phyloP scores from a whole-genome alignment of 2,888 invertebrate species.

The Philonicus albiceps region DNA sequence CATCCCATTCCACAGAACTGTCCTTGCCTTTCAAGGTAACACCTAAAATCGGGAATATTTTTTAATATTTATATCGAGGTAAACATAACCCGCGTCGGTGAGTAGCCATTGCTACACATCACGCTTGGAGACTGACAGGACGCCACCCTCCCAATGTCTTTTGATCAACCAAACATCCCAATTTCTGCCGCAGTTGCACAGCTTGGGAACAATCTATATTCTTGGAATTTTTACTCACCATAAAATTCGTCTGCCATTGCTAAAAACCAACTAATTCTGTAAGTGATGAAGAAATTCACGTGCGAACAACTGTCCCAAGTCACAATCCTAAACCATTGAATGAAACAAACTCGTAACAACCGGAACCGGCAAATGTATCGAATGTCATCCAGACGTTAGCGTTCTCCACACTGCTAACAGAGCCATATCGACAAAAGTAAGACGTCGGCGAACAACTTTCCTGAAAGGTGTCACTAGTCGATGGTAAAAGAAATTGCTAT shows the following conservation, averaged over 20 bases:
- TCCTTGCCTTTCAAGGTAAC: conserved; percentile 78
- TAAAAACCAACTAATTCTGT: neutral
- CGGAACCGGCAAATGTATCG: conserved; percentile 12
- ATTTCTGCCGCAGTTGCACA: neutral
- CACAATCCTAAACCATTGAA: neutral
- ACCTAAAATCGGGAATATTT: conserved; percentile 66
- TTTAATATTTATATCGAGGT: neutral
- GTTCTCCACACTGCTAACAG: neutral
- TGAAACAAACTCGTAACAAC: neutral
- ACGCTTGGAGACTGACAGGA: conserved; percentile 9
- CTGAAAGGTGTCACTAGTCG: neutral
- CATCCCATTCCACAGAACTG: conserved; percentile 82
- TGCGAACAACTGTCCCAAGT: neutral
- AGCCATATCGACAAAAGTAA: neutral
- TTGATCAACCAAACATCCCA: neutral
- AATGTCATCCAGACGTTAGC: neutral
- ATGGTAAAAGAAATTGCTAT: neutral
- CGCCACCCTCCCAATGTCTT: neutral
- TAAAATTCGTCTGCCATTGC: conserved; percentile 29
- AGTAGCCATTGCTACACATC: conserved; percentile 22
- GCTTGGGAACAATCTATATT: neutral
- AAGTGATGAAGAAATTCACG: neutral
- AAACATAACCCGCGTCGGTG: neutral
- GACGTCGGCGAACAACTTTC: neutral
- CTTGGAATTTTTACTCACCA: neutral